These are phyloP conservation scores for Drosophila subpulchrella DNA, from an alignment of 1,140 invertebrate species.

Conservation along the genomic window DNA sequence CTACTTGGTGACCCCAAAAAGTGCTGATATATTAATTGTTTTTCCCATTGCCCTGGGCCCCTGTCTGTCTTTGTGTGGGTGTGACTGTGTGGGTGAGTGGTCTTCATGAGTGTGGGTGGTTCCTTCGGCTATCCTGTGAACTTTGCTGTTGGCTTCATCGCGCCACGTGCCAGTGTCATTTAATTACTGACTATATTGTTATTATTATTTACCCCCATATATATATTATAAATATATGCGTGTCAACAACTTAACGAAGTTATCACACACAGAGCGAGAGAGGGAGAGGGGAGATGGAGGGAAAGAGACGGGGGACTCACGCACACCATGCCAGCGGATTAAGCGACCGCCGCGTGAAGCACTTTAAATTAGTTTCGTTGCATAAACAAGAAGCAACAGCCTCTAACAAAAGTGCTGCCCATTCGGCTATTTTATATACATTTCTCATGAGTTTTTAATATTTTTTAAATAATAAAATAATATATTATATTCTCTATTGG, in stretches of 20 bases:
- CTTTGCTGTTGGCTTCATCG: conserved; percentile 30
- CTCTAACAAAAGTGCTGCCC: neutral
- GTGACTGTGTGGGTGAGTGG: neutral
- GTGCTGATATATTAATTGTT: conserved; percentile 33
- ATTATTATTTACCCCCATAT: conserved; percentile 40
- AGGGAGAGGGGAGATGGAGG: neutral
- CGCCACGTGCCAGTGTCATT: conserved; percentile 67
- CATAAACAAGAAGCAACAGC: conserved; percentile 61
- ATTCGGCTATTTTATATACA: neutral
- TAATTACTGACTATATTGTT: conserved; percentile 78
- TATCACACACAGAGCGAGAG: conserved; percentile 57
- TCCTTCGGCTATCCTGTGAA: conserved; percentile 15
- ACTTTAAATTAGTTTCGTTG: conserved; percentile 80
- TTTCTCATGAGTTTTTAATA: too few species aligned
- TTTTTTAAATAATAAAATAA: too few species aligned
- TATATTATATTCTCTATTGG: too few species aligned
- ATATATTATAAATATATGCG: conserved; percentile 17
- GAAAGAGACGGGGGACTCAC: neutral
- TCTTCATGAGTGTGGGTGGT: neutral
- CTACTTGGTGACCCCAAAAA: conserved; percentile 3
- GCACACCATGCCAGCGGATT: conserved; percentile 54
- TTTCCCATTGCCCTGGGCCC: conserved; percentile 5
- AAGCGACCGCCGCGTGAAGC: conserved; percentile 73
- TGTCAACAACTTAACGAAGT: conserved; percentile 77
- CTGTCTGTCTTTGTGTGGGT: conserved; percentile 7